Percentiles rank a stretch among this genome's conserved stretches.
These are phyloP conservation scores for Incurvaria masculella DNA, from an alignment of 2,888 invertebrate genomes.

Conservation along the genomic window DNA sequence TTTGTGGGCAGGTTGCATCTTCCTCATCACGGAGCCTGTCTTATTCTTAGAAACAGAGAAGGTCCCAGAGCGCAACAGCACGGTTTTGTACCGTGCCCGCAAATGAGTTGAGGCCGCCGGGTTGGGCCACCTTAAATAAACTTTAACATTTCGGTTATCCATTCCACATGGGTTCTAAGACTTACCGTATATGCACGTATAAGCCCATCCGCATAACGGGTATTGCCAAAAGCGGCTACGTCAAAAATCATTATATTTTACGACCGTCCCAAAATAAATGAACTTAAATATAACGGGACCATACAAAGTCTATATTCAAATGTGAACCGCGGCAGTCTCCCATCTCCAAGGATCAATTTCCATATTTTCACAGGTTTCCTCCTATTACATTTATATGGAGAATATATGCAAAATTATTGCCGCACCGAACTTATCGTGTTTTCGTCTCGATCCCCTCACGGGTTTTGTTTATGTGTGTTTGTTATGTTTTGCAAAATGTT, in stretches of 20 bases:
- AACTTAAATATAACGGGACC: constrained; percentile 38
- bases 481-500: not conserved
- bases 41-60: too few species aligned
- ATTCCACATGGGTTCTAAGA: too few species aligned
- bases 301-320: constrained; percentile 54
- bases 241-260: constrained; percentile 57
- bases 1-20: too few species aligned
- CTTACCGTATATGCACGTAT: too few species aligned
- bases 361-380: constrained; percentile 54
- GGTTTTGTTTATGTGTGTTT: not conserved
- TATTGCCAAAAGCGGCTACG: constrained; percentile 39
- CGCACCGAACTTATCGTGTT: not conserved
- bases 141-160: too few species aligned
- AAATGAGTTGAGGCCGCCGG: too few species aligned
- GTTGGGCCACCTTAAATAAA: too few species aligned
- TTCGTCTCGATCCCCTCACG: not conserved
- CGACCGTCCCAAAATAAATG: constrained; percentile 51
- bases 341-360: constrained; percentile 56
- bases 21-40: too few species aligned
- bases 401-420: not conserved
- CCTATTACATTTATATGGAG: constrained; percentile 36
- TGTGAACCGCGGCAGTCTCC: constrained; percentile 44
- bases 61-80: too few species aligned
- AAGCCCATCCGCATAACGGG: constrained; percentile 37
- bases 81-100: too few species aligned